phyloP scores from a whole-genome alignment of 2,888 invertebrate genomes.

The Achlya flavicornis region DNA sequence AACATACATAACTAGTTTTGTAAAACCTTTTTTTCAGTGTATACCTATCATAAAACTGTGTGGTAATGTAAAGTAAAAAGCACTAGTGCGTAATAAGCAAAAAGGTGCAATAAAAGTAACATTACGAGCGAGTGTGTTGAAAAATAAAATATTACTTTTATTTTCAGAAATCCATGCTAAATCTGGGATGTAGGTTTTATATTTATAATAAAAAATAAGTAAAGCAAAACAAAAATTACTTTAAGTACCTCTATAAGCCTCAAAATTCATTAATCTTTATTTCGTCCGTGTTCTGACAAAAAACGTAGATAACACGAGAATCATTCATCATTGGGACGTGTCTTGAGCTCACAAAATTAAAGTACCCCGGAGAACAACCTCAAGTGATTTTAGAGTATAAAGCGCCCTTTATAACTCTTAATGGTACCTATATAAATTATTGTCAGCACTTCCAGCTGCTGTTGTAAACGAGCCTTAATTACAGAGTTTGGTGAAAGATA shows the following conservation, averaged over 20 bases:
- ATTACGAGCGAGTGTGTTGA: too few relatives aligned
- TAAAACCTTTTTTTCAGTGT: too few relatives aligned
- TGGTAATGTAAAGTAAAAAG: too few relatives aligned
- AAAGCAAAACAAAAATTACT: not conserved
- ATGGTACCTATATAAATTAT: slow-evolving; percentile 19
- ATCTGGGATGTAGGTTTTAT: too few relatives aligned
- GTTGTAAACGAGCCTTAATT: slow-evolving; percentile 26
- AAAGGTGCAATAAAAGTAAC: too few relatives aligned
- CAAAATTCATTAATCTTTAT: slow-evolving; percentile 6
- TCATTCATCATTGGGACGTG: slow-evolving; percentile 17
- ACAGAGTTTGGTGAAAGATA: slow-evolving; percentile 7
- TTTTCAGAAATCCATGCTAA: too few relatives aligned
- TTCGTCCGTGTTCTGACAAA: slow-evolving; percentile 3
- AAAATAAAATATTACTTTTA: too few relatives aligned
- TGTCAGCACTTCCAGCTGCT: slow-evolving; percentile 21
- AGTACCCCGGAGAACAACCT: slow-evolving; percentile 12
- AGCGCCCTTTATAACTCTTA: slow-evolving; percentile 15
- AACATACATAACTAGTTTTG: too few relatives aligned
- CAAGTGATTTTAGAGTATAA: slow-evolving; percentile 13
- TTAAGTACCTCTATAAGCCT: not conserved
- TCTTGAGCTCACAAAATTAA: slow-evolving; percentile 17
- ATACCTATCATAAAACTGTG: too few relatives aligned
- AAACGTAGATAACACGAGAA: slow-evolving; percentile 12
- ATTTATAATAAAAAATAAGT: not conserved
- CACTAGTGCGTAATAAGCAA: too few relatives aligned